Evolutionary conservation across 1,140 invertebrate species (phyloP).

Genomic region (Procambarus virginalis): DNA sequence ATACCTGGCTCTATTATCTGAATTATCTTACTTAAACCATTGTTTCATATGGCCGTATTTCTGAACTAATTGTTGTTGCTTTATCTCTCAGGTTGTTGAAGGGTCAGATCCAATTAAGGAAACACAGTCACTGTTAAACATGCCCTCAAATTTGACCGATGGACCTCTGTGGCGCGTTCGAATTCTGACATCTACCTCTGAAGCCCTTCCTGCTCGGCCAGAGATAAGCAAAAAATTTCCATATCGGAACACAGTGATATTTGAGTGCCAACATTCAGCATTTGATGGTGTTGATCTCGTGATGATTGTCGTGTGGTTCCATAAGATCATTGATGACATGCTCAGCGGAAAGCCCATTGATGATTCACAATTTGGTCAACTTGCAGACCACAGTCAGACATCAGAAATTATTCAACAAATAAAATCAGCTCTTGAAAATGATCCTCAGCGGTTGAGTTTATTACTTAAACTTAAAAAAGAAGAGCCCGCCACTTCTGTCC

Average conservation of each 20-base stretch:
- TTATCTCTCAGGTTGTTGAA: background rate
- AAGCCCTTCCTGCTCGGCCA: background rate
- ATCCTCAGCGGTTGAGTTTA: background rate
- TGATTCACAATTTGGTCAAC: background rate
- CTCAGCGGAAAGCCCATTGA: background rate
- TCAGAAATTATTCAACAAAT: background rate
- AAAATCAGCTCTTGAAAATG: background rate
- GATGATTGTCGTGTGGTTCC: background rate
- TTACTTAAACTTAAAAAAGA: background rate
- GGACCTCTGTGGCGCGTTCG: constrained; percentile 9
- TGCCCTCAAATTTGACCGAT: background rate
- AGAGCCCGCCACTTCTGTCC: background rate
- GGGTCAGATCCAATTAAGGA: background rate
- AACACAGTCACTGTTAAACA: background rate
- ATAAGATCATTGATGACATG: background rate
- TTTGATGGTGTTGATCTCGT: background rate
- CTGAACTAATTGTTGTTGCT: background rate
- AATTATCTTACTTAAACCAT: too few species aligned
- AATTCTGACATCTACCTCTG: background rate
- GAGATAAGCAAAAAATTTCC: constrained; percentile 9
- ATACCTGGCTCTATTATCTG: too few species aligned
- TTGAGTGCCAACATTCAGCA: background rate
- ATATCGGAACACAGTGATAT: background rate
- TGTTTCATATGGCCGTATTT: too few species aligned
- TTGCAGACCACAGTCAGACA: background rate